Percentiles rank a stretch among this genome's conserved stretches.
These are phyloP conservation scores for Glaucomys volans DNA, from an alignment of 2,113 vertebrate genomes.

Conservation along the genomic window DNA sequence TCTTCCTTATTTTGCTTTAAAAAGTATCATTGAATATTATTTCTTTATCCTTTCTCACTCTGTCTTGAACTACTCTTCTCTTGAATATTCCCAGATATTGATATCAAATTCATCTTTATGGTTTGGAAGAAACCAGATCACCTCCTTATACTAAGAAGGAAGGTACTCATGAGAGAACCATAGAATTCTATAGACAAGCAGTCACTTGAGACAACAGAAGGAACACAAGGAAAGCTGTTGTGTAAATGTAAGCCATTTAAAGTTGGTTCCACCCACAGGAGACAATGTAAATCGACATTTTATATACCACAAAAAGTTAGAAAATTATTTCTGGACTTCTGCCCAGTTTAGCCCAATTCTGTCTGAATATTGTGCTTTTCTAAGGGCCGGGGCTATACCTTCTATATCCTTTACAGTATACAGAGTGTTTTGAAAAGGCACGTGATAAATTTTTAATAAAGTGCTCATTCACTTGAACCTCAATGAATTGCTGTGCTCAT, in stretches of 20 bases:
- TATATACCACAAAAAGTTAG: neutral
- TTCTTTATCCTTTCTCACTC: neutral
- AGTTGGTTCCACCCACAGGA: neutral
- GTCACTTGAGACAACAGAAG: constrained; percentile 22
- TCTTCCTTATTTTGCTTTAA: neutral
- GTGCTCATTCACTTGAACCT: constrained; percentile 9
- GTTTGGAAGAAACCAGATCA: neutral
- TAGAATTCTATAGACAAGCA: neutral
- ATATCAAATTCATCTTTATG: neutral
- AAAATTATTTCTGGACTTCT: constrained; percentile 19
- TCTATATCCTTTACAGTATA: neutral
- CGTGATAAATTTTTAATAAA: neutral
- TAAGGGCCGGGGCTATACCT: neutral
- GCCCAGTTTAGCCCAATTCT: neutral
- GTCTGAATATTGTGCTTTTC: neutral
- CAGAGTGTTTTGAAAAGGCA: neutral
- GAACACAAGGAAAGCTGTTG: neutral
- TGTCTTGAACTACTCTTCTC: neutral
- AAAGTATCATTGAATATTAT: neutral
- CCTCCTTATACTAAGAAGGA: neutral
- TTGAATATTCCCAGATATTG: neutral
- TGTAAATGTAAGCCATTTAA: neutral
- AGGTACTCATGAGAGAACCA: neutral
- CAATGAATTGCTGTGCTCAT: neutral
- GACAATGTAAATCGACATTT: neutral